These are phyloP conservation scores for Mastigias papua DNA, from an alignment of 30 jellyfish, hydroid and myxozoan species.

Conservation along the genomic window DNA sequence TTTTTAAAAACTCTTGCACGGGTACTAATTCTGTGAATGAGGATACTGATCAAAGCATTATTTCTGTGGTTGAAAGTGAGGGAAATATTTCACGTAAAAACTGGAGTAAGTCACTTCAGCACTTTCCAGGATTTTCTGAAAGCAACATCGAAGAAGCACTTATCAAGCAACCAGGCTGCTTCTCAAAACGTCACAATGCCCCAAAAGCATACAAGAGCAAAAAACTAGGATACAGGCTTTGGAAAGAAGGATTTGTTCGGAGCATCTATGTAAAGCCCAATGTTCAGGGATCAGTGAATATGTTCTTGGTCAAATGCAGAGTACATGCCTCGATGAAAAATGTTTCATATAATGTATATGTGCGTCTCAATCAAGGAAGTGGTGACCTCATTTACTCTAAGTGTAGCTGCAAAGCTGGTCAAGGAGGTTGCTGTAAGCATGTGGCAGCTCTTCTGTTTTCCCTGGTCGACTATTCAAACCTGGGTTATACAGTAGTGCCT, in stretches of 20 bases:
- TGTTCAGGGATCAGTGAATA: neutral
- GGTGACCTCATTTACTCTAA: constrained; percentile 19
- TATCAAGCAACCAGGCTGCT: constrained; percentile 3
- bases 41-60: neutral
- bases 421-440: constrained; percentile 69
- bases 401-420: constrained; percentile 48
- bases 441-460: constrained; percentile 50
- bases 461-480: constrained; percentile 29
- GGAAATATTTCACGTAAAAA: neutral
- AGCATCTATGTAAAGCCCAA: neutral
- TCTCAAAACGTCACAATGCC: neutral
- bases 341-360: constrained; percentile 13
- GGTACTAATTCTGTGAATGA: neutral
- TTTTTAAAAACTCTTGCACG: constrained; percentile 39
- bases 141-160: constrained; percentile 9
- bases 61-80: neutral
- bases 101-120: constrained; percentile 13
- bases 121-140: constrained; percentile 6
- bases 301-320: constrained; percentile 39
- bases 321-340: constrained; percentile 30
- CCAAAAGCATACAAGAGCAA: constrained; percentile 38
- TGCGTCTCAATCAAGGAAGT: constrained; percentile 28
- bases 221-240: constrained; percentile 27
- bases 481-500: constrained; percentile 4
- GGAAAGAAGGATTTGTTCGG: constrained; percentile 60